Evolutionary conservation across 1,140 invertebrate species (phyloP), one percentile per base, ranked within the genome.

Genomic region (Trichonephila inaurata): DNA sequence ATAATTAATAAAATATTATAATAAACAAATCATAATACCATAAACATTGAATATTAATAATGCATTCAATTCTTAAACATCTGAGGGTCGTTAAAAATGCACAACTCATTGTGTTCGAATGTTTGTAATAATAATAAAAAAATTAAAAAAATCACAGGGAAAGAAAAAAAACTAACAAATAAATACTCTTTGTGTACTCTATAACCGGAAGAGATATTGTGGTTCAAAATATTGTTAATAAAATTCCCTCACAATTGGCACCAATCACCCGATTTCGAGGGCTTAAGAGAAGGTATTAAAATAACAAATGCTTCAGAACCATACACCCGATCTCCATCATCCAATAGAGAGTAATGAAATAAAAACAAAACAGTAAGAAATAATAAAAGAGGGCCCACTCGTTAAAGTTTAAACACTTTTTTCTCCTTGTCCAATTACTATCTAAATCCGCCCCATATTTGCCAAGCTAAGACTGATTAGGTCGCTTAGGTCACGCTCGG

Each of bases 381-480:
- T 12, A 69, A 33, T 33, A 62, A 40, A 91, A 72, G 40, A 33
- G 10, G 1, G 44, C 18, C 58, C 51, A 85, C 90, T 92, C 44
- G 69, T 81, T 81, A 81, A 81, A 90, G 28, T 77, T 24, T 51
- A 58, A 61, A 77, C 87, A 89, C 40, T 44, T 51, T 24, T 44
- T 58, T 33, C 51, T 51, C 28, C 21, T 69, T 60, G 58, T 40
- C 91, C 91, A 92, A 92, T 92, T 92, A 92, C 61, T 24, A 60
- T 77, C 5, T n/a, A 18, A 77, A 90, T 77, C 72, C 77, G 90
- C 40, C 81, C 91, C 91, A 87, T 72, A 92, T 92, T 92, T 92
- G 85, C 82, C 66, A 92, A 83, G 40, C n/a, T 44, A 92, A 60
- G 91, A 72, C 82, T 92, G 91, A 92, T 92, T 92, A 92, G 85